Percentiles rank a stretch among this genome's conserved stretches.
Evolutionary conservation across 2,797 vertebrate genomes (phyloP).

Genomic region (Onychomys arenicola): DNA sequence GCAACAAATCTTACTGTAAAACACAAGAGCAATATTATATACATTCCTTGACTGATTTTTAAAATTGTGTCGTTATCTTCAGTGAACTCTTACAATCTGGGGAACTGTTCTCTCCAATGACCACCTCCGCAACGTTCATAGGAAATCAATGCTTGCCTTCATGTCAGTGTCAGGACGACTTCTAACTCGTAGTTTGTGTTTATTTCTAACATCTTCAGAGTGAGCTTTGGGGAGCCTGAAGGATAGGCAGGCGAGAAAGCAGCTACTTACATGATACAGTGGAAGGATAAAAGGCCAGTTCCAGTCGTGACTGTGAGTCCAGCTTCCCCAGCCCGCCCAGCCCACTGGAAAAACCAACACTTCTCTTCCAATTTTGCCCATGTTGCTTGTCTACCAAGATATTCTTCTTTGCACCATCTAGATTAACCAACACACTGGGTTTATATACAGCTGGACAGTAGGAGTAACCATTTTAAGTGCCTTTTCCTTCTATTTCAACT

Average conservation of each 20-base stretch:
- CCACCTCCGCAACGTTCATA: constrained; percentile 85
- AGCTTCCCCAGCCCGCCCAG: constrained; percentile 62
- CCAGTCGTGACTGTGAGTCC: constrained; percentile 87
- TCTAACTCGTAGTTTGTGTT: constrained; percentile 82
- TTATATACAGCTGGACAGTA: constrained; percentile 84
- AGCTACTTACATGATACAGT: constrained; percentile 90
- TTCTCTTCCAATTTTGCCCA: constrained; percentile 77
- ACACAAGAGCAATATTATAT: constrained; percentile 93
- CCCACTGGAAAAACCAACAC: constrained; percentile 45
- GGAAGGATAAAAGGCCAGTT: constrained; percentile 87
- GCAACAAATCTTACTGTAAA: constrained; percentile 94
- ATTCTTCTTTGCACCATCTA: constrained; percentile 77
- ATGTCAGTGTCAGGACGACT: constrained; percentile 85
- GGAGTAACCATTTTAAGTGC: constrained; percentile 84
- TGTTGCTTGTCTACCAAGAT: constrained; percentile 78
- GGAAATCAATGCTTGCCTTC: constrained; percentile 86
- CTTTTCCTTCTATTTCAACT: constrained; percentile 81
- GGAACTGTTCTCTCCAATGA: constrained; percentile 86
- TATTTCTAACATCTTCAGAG: constrained; percentile 87
- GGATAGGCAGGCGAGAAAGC: constrained; percentile 87
- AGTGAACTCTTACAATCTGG: constrained; percentile 89
- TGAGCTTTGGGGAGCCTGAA: constrained; percentile 84
- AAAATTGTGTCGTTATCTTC: constrained; percentile 89
- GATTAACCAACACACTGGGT: constrained; percentile 77
- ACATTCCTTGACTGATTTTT: constrained; percentile 91